Percentiles rank a stretch among this genome's conserved stretches.
Conservation (phyloP, 2,888 invertebrate species). For the Chalcis sispes region DNA sequence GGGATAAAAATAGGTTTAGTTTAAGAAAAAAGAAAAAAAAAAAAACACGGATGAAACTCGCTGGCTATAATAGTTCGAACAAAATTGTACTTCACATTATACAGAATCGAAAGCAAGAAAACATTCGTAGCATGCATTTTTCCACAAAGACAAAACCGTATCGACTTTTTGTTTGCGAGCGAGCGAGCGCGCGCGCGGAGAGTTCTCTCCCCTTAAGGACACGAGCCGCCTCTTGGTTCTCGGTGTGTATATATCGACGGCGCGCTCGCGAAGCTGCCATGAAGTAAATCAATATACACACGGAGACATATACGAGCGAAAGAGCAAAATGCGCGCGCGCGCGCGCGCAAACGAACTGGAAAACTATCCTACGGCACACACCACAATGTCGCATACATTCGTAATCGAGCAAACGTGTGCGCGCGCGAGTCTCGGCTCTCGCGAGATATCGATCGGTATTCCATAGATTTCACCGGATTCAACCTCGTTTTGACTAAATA, state of each 20-base stretch:
- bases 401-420: constrained; percentile 15
- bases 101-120: too few species aligned
- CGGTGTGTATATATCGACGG: not conserved
- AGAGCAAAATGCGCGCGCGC: too few species aligned
- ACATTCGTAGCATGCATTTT: too few species aligned
- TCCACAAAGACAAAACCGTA: not conserved
- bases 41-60: too few species aligned
- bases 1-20: too few species aligned
- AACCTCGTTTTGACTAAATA: constrained; percentile 71
- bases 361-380: not conserved
- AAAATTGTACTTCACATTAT: too few species aligned
- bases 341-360: not conserved
- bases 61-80: too few species aligned
- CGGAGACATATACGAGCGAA: not conserved
- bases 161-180: constrained; percentile 5
- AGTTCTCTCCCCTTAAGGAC: constrained; percentile 24
- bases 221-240: not conserved
- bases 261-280: not conserved
- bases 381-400: constrained; percentile 15
- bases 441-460: constrained; percentile 70
- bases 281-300: constrained; percentile 31
- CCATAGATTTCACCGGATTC: constrained; percentile 69
- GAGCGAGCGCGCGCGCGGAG: not conserved
- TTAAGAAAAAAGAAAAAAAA: too few species aligned
- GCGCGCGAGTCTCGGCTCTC: not conserved